phyloP scores from a whole-genome alignment of 2,113 vertebrate species.

The Acanthochromis polyacanthus region DNA sequence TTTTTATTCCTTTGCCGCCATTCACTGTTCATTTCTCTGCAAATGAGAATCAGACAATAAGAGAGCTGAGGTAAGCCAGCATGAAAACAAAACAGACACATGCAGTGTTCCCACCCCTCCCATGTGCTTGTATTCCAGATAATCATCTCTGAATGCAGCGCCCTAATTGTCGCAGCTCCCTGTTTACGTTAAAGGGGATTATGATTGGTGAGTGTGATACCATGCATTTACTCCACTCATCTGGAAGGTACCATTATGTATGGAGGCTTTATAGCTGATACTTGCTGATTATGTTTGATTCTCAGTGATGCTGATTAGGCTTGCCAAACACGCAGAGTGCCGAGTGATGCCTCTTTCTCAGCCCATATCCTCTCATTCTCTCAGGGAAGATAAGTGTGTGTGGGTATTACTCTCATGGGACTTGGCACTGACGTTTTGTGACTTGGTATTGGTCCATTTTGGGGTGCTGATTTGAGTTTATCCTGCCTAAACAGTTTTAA shows the following conservation, averaged over 20 bases:
- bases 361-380: not conserved
- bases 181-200: conserved; percentile 52
- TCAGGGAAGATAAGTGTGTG: not conserved
- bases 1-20: not conserved
- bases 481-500: not conserved
- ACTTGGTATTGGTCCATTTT: not conserved
- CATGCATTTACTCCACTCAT: conserved; percentile 30
- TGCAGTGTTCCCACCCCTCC: conserved; percentile 15
- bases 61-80: conserved; percentile 13
- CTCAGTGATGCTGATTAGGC: conserved; percentile 1
- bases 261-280: conserved; percentile 20
- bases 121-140: conserved; percentile 27
- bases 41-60: conserved; percentile 6
- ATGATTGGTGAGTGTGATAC: conserved; percentile 20
- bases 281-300: conserved; percentile 26
- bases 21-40: not conserved
- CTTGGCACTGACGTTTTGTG: conserved; percentile 4
- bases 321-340: conserved; percentile 13
- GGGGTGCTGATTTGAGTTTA: conserved; percentile 9
- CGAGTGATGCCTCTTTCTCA: conserved; percentile 11
- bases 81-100: conserved; percentile 34
- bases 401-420: not conserved
- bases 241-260: conserved; percentile 5
- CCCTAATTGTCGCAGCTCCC: conserved; percentile 45
- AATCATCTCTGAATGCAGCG: conserved; percentile 40